Conservation (phyloP, 2,797 vertebrate species). For the Coendou prehensilis region DNA sequence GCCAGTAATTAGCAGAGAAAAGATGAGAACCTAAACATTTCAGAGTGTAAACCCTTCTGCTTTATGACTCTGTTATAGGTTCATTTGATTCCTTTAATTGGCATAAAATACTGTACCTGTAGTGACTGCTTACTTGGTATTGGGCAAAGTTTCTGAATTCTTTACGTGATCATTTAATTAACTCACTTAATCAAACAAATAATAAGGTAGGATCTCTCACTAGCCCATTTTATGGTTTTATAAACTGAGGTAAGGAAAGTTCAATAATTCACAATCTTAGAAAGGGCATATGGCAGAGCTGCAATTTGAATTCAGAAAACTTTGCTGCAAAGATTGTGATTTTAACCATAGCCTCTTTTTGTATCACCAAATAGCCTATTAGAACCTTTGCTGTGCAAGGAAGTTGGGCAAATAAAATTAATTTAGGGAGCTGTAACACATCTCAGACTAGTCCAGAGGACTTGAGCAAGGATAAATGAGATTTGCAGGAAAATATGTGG, state of each 20-base stretch:
- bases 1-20: neutral
- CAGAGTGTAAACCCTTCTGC: neutral
- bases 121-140: slow-evolving; percentile 26
- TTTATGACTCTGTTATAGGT: slow-evolving; percentile 4
- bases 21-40: slow-evolving; percentile 42
- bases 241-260: slow-evolving; percentile 35
- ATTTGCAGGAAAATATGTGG: neutral
- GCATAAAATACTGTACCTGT: neutral
- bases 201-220: neutral
- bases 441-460: slow-evolving; percentile 10
- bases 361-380: slow-evolving; percentile 13
- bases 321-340: neutral
- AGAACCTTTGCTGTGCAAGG: neutral
- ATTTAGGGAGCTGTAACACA: neutral
- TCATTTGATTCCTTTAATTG: neutral
- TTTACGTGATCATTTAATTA: neutral
- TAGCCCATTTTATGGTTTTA: slow-evolving; percentile 33
- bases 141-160: neutral
- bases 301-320: slow-evolving; percentile 60
- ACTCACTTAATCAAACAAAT: neutral
- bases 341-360: slow-evolving; percentile 10
- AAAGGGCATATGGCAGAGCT: neutral
- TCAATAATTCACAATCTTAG: neutral
- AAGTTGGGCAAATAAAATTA: neutral
- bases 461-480: neutral